A percentile compares a stretch with the other conserved stretches of the same genome.
Conservation (phyloP, 2,888 invertebrate species). For the Drosophila atripex region DNA sequence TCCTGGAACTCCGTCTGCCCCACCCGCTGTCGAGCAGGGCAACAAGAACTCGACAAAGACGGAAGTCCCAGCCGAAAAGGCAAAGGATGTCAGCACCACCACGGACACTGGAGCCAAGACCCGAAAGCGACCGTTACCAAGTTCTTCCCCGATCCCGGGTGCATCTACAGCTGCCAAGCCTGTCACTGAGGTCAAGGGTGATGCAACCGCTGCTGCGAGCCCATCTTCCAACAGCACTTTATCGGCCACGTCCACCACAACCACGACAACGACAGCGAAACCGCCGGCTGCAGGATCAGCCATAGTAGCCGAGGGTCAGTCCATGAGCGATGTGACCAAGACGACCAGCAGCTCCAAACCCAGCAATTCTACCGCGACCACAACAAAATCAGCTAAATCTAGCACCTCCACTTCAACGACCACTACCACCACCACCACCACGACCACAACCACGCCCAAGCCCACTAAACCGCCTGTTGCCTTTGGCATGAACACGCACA, state of each 20-base stretch:
- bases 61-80: not conserved
- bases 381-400: slow-evolving; percentile 57
- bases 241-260: slow-evolving; percentile 2
- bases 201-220: not conserved
- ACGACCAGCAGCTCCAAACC: slow-evolving; percentile 18
- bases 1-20: not conserved
- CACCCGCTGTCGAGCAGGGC: not conserved
- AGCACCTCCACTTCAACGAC: slow-evolving; percentile 71
- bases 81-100: not conserved
- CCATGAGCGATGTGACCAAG: slow-evolving; percentile 24
- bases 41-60: not conserved
- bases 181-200: not conserved
- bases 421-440: slow-evolving; percentile 55
- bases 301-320: slow-evolving; percentile 22
- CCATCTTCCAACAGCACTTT: not conserved
- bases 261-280: slow-evolving; percentile 2
- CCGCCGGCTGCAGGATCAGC: slow-evolving; percentile 16
- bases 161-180: not conserved
- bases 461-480: slow-evolving; percentile 86
- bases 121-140: not conserved
- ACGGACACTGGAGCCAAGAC: not conserved
- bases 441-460: slow-evolving; percentile 78
- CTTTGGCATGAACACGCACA: slow-evolving; percentile 80
- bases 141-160: not conserved
- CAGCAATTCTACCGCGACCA: slow-evolving; percentile 63